Evolutionary conservation across 2,113 vertebrate species (phyloP), one percentile per base, ranked within the genome.

Genomic region (Ranitomeya variabilis): DNA sequence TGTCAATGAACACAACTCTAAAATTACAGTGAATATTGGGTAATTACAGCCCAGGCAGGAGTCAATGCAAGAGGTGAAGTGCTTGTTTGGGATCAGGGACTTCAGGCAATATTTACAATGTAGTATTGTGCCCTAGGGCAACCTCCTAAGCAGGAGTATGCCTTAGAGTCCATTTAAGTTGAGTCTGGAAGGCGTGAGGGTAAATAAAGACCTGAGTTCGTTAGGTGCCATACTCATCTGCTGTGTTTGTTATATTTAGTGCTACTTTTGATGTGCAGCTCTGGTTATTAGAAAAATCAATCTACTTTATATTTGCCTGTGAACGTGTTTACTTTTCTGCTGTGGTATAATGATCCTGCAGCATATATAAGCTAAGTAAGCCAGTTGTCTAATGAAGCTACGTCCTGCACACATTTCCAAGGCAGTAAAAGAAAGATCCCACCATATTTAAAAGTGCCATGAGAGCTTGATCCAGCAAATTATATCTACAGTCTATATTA

Each of bases 51-150:
- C 18, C 52, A 71, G 66, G 64, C 82, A 52, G 82, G 51, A 84
- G 52, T 81, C 59, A 62, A 62, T 62, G 59, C 51, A 52, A 84
- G 82, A 84, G 82, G 19, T 51, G 45, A 84, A 84, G 45, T 69
- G 64, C 82, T 84, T 67, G 66, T 84, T 84, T 84, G 82, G n/a
- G 82, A 84, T 84, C 60, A 11, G 82, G 45, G 82, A 84, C 82
- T 84, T 64, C 66, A 84, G 82, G 82, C 82, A 84, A 84, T 84
- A 84, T 84, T 84, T 84, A 84, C 82, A 84, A 71, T 84, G 82
- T 66, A 84, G 82, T 84, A 84, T 69, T 71, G 23, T 69, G 82
- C 82, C 82, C 66, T 55, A 55, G 82, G 82, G 82, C 82, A 54
- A 71, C 82, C 67, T 84, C 64, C 82, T 84, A 67, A 55, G 66